phyloP scores from a whole-genome alignment of 2,797 vertebrate species.

The Varecia variegata region DNA sequence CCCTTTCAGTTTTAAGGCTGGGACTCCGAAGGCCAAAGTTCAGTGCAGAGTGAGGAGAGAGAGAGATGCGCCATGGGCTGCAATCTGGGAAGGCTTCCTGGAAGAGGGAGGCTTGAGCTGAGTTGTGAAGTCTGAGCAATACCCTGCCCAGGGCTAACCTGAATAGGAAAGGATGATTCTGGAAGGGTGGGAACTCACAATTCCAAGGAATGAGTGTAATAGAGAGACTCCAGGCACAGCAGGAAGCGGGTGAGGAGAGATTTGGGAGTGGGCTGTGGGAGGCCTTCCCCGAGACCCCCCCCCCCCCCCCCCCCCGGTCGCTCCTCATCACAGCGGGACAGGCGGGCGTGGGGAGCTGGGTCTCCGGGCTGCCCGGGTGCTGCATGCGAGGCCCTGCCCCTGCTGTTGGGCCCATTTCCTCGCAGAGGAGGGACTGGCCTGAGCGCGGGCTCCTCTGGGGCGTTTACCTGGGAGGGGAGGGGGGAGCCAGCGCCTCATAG shows the following conservation, averaged over 20 bases:
- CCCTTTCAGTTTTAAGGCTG: background rate
- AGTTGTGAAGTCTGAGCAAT: background rate
- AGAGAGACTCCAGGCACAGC: background rate
- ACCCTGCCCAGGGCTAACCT: background rate
- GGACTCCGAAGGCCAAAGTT: background rate
- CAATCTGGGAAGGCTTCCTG: background rate
- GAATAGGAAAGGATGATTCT: background rate
- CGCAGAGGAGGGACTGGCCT: background rate
- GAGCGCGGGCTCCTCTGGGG: background rate
- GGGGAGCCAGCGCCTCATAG: background rate
- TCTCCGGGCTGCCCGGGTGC: too few species aligned
- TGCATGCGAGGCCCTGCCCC: too few species aligned
- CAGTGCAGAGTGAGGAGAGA: background rate
- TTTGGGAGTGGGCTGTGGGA: background rate
- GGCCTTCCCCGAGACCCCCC: background rate
- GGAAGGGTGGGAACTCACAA: background rate
- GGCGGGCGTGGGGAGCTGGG: fast-evolving
- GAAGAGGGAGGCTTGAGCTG: background rate
- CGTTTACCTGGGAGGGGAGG: background rate
- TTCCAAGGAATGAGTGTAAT: background rate
- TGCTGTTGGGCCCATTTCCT: too few species aligned
- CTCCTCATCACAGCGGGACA: fast-evolving
- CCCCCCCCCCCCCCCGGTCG: too few species aligned
- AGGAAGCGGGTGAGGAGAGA: background rate
- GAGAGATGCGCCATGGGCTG: background rate